Evolutionary conservation across 2,888 invertebrate species (phyloP).

Genomic region (Hirtodrosophila histrioides): DNA sequence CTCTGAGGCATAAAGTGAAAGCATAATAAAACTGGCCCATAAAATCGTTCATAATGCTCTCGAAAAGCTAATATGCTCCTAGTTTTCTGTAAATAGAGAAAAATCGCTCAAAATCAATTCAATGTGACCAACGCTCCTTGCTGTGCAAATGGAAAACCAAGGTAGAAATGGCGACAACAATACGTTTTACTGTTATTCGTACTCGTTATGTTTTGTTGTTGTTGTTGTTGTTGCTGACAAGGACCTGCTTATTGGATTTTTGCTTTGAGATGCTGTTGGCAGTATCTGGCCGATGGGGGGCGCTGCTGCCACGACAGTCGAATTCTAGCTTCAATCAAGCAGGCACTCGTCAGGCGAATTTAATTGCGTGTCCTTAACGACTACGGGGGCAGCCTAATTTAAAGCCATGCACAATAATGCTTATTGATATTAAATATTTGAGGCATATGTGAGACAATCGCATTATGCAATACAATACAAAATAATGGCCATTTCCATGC

Average conservation of each 20-base stretch:
- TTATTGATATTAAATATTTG: slow-evolving; percentile 39
- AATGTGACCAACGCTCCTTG: slow-evolving; percentile 60
- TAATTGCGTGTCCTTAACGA: slow-evolving; percentile 32
- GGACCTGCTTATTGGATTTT: slow-evolving; percentile 72
- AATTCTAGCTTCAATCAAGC: slow-evolving; percentile 18
- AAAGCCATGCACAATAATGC: slow-evolving; percentile 9
- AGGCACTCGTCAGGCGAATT: slow-evolving; percentile 18
- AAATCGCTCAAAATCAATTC: slow-evolving; percentile 69
- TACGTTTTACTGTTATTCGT: slow-evolving; percentile 28
- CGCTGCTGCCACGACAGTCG: slow-evolving; percentile 16
- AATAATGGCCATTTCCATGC: slow-evolving; percentile 64
- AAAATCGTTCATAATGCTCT: not conserved
- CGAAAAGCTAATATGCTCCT: slow-evolving; percentile 19
- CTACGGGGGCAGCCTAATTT: slow-evolving; percentile 24
- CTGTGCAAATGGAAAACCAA: slow-evolving; percentile 42
- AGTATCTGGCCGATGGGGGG: slow-evolving; percentile 28
- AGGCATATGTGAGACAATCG: slow-evolving; percentile 56
- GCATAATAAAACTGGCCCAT: not conserved
- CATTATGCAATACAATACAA: slow-evolving; percentile 58
- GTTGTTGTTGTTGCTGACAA: slow-evolving; percentile 35
- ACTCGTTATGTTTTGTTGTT: slow-evolving; percentile 3
- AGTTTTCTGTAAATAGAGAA: slow-evolving; percentile 19
- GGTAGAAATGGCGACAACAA: slow-evolving; percentile 67
- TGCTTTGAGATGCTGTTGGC: slow-evolving; percentile 58
- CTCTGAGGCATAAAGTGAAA: too few species aligned